Evolutionary conservation across 2,113 vertebrate species (phyloP), one percentile per base, ranked within the genome.

Genomic region (Maccullochella peelii): DNA sequence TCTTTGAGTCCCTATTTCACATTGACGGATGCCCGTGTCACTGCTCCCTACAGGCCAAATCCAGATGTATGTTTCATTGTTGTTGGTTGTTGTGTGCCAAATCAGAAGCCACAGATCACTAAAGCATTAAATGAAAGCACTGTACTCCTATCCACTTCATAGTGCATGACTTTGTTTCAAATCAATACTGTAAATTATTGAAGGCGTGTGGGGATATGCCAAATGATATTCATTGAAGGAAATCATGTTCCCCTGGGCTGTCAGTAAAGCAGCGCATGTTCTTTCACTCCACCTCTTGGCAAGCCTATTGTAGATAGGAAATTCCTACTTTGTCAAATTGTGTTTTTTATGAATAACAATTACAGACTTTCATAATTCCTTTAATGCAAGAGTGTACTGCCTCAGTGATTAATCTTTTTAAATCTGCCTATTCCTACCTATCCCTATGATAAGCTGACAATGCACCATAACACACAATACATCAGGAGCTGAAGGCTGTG

Each of bases 311-410:
- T 89, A 80, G 79, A 88, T 90, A 85, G 85, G 82, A 90, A 80
- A 82, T 74, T 88, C 88, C 88, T 94, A 80, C 66, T 90, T 93
- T 89, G 91, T 88, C 88, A 65, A 88, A 77, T 80, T 91, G 88
- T 92, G 84, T 93, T 95, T 96, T 96, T 91, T 93, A 95, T 96
- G 95, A 96, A 96, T 94, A 96, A 94, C 91, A 95, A 95, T 95
- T 91, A 93, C 88, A 94, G 93, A 89, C 92, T 88, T 92, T 93
- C 84, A 89, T 92, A 88, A 94, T 92, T 94, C 92, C 84, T 83
- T 74, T 86, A 81, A 91, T 85, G 89, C 84, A 82, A 0, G 0
- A 79, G 86, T 72, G 42, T 67, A 72, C 83, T 77, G 59, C 63
- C 68, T 86, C 86, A 84, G 88, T 91, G 93, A 94, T 93, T 92